Evolutionary conservation across 2,888 invertebrate genomes (phyloP).

Genomic region (Azorinus chamasolen): DNA sequence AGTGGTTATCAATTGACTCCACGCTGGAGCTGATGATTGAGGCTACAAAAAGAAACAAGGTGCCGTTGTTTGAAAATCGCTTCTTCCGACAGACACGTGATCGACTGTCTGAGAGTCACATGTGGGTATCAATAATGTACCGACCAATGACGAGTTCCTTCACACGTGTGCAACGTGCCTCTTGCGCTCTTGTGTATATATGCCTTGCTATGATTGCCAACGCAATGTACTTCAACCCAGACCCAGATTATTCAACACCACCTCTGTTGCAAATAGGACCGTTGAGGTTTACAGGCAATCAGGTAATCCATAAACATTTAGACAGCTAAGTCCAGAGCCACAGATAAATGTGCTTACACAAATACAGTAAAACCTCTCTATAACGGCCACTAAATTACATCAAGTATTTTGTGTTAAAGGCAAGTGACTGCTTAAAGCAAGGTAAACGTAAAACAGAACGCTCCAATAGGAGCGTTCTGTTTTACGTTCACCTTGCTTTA

Average conservation of each 20-base stretch:
- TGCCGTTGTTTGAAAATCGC: conserved; percentile 52
- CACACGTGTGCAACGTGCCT: conserved; percentile 83
- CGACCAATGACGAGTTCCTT: conserved; percentile 85
- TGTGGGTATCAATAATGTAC: conserved; percentile 87
- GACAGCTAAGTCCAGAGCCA: too few species aligned
- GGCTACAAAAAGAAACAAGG: conserved; percentile 11
- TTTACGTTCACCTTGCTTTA: too few species aligned
- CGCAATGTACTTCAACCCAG: conserved; percentile 85
- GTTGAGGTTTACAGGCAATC: conserved; percentile 62
- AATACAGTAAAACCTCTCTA: too few species aligned
- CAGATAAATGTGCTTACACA: too few species aligned
- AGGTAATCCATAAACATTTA: too few species aligned
- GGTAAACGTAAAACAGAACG: too few species aligned
- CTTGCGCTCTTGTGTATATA: conserved; percentile 84
- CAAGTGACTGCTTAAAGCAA: too few species aligned
- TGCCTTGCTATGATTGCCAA: conserved; percentile 86
- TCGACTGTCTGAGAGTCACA: conserved; percentile 84
- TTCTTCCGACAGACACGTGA: conserved; percentile 59
- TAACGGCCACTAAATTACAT: too few species aligned
- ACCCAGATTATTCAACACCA: conserved; percentile 52
- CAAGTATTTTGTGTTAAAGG: too few species aligned
- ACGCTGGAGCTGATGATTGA: conserved; percentile 27
- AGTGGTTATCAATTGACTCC: conserved; percentile 65
- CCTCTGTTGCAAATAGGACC: conserved; percentile 64
- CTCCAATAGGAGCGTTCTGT: too few species aligned